Evolutionary conservation across 2,113 vertebrate species (phyloP), one percentile per base, ranked within the genome.

Genomic region (Jacana jacana): DNA sequence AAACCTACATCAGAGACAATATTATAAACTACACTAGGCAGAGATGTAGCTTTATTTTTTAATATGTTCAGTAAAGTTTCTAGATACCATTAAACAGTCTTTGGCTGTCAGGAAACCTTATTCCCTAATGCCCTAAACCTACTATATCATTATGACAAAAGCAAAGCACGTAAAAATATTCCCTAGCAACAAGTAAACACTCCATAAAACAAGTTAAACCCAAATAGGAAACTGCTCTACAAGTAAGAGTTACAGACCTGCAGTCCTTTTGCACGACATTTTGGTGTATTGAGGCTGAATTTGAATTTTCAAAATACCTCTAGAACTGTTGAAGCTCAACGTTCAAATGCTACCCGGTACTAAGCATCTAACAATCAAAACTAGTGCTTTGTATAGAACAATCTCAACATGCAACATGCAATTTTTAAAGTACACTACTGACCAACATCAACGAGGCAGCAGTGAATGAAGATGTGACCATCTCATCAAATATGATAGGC

Each of bases 401-500:
- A 46, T 14, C 9, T 55, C 52, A 64, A 11, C 17, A 42, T 79
- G 10, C 52, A 64, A 11, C 17, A 42, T 79, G 10, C 40, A 63
- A 20, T 54, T 79, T 85, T 73, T 42, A 63, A 86, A 60, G 57
- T 24, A 23, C 16, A 7, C 30, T 65, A 12, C 51, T 37, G 76
- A 24, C n/a, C 52, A 37, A 27, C 0, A 2, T 11, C 54, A 69
- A 3, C 3, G 10, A 57, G n/a, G 33, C 3, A 3, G 24, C 68
- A 44, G 42, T 17, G 30, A 80, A 25, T 0, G 0, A 46, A 63
- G 35, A 40, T 7, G 0, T 1, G 0, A 28, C 24, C 54, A 35
- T 24, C 54, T 51, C 48, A 51, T 17, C 2, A 4, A 25, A 30
- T 42, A 15, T 4, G 17, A 54, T 16, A 17, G 27, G 68, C 10